Base-by-base conservation (phyloP, 2,888 invertebrate species). In the Clostera curtula region DNA sequence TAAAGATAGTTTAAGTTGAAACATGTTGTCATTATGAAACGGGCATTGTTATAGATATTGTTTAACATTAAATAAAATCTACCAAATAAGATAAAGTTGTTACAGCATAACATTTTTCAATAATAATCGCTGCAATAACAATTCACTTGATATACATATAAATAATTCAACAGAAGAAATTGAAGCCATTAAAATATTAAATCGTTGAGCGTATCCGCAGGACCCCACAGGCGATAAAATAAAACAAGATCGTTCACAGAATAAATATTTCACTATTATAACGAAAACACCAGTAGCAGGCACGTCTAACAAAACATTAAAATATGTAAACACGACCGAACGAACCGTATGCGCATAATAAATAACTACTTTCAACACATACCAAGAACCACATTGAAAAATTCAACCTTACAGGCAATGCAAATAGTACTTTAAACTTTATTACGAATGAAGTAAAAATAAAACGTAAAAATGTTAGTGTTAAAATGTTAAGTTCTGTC, bases 221-320 rank as follows among this genome's bases (percentile, higher is more conserved):
- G 67, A 66, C 66, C 67, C 43, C 67, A 66, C 66, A 62, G 21
- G 37, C 37, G 56, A 49, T 49, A 50, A 54, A 49, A 57, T 55
- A 52, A 61, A 56, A 51, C 50, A 51, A 62, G 52, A 50, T 53
- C 52, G 46, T 46, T 47, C 33, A 40, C 51, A 45, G 61, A 61
- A 67, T 64, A 64, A 64, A 59, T 60, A 60, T 64, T 61, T 58
- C 47, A 53, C 49, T 43, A 56, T 52, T 56, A 49, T 50, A 56
- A 59, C 50, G 56, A 49, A 61, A 66, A 63, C 56, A 63, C 65
- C 60, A 60, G 68, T 66, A 65, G 67, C 68, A 39, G 49, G 48
- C 49, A 50, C 49, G 52, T 56, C 53, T 53, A 66, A 66, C 63
- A 60, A 63, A 65, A 51, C 54, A 57, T 57, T 61, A 51, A 54